These are phyloP conservation scores for Cathartes aura DNA, from an alignment of 2,113 vertebrate species.

Conservation along the genomic window DNA sequence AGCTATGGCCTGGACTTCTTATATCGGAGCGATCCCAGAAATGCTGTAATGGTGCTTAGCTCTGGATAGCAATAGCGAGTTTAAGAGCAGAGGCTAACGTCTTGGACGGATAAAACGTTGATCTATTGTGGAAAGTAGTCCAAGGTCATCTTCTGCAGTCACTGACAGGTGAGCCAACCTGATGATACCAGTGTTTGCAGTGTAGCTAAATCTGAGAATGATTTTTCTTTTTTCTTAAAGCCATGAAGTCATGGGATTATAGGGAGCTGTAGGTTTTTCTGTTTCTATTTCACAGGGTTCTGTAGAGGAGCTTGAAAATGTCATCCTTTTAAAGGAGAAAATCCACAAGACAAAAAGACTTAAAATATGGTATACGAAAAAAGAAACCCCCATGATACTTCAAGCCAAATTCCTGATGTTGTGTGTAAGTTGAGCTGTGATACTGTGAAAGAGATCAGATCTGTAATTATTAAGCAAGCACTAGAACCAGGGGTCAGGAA, in stretches of 20 bases:
- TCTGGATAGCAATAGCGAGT: not conserved
- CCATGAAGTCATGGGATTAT: not conserved
- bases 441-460: not conserved
- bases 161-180: not conserved
- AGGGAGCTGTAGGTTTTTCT: not conserved
- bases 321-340: not conserved
- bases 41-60: not conserved
- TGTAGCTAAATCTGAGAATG: not conserved
- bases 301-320: not conserved
- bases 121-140: not conserved
- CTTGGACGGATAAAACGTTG: not conserved
- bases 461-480: not conserved
- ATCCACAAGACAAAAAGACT: not conserved
- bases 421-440: not conserved
- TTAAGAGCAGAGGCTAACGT: not conserved
- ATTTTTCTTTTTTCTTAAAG: not conserved
- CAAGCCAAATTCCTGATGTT: not conserved
- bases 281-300: not conserved
- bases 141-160: not conserved
- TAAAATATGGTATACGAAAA: not conserved
- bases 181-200: not conserved
- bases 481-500: not conserved
- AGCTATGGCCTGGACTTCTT: not conserved
- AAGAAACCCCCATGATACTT: not conserved
- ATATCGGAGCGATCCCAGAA: not conserved